Evolutionary conservation across 2,888 invertebrate genomes (phyloP).

Genomic region (Diadegma fenestrale): DNA sequence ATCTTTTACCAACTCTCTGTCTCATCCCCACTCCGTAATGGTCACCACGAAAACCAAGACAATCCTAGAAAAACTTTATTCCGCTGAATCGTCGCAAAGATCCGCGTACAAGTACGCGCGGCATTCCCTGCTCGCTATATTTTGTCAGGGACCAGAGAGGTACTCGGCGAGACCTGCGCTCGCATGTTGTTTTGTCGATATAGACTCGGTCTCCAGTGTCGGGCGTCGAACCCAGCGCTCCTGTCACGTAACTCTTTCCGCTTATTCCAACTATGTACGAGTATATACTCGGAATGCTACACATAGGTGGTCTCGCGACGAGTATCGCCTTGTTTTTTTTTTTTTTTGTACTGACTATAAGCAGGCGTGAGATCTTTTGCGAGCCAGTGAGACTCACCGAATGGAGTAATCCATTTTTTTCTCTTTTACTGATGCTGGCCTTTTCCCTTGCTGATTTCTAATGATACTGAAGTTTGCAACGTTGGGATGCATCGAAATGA

Average conservation of each 20-base stretch:
- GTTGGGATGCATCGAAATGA: no score
- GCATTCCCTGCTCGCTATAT: constrained; percentile 54
- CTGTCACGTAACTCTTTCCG: constrained; percentile 75
- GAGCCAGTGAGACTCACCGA: background rate
- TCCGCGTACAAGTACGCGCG: constrained; percentile 5
- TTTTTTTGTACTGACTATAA: constrained; percentile 5
- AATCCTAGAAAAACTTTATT: constrained; percentile 79
- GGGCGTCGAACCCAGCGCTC: constrained; percentile 74
- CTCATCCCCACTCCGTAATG: constrained; percentile 13
- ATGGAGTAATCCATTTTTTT: background rate
- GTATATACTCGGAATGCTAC: background rate
- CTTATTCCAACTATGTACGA: constrained; percentile 39
- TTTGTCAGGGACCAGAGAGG: constrained; percentile 36
- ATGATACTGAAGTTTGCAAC: no score
- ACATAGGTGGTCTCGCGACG: constrained; percentile 14
- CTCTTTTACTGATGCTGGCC: no score
- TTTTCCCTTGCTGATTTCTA: no score
- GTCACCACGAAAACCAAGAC: constrained; percentile 33
- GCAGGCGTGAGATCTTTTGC: constrained; percentile 14
- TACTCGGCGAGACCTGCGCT: constrained; percentile 45
- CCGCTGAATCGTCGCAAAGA: constrained; percentile 78
- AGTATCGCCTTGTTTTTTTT: constrained; percentile 25
- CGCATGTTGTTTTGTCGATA: constrained; percentile 78
- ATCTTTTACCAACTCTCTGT: constrained; percentile 4
- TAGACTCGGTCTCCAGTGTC: constrained; percentile 65